phyloP scores from a whole-genome alignment of 1,140 invertebrate genomes.

The Hylaeus volcanicus region DNA sequence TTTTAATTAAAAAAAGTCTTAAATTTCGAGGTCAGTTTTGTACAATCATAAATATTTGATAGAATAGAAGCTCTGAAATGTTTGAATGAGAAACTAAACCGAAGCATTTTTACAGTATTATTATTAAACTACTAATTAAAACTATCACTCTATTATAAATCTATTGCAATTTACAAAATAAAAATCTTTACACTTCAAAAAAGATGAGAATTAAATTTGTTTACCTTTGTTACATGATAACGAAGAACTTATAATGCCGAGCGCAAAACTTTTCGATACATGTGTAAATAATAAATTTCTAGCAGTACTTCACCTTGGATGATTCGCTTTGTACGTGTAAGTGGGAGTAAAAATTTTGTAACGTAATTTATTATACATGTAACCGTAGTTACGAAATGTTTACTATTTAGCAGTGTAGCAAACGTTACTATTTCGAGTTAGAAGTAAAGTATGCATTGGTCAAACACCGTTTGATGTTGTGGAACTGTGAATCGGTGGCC shows the following conservation, averaged over 20 bases:
- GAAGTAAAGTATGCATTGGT: constrained; percentile 70
- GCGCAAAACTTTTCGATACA: background rate
- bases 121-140: constrained; percentile 2
- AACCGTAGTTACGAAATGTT: constrained; percentile 27
- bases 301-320: constrained; percentile 23
- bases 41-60: constrained; percentile 1
- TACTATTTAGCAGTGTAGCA: constrained; percentile 53
- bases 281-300: constrained; percentile 1
- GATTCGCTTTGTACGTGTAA: constrained; percentile 24
- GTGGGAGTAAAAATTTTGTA: constrained; percentile 24
- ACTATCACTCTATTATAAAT: constrained; percentile 1
- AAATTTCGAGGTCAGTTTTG: background rate
- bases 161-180: constrained; percentile 35
- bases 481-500: constrained; percentile 82
- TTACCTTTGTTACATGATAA: constrained; percentile 15
- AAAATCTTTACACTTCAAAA: constrained; percentile 8
- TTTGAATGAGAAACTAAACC: constrained; percentile 14
- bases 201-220: constrained; percentile 21
- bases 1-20: background rate
- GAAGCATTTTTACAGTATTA: background rate
- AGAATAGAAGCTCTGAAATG: background rate
- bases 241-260: constrained; percentile 4
- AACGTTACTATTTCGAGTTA: constrained; percentile 64
- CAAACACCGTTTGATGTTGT: constrained; percentile 78
- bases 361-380: constrained; percentile 25